phyloP scores from a whole-genome alignment of 2,888 invertebrate genomes.

The Willowsia nigromaculata region DNA sequence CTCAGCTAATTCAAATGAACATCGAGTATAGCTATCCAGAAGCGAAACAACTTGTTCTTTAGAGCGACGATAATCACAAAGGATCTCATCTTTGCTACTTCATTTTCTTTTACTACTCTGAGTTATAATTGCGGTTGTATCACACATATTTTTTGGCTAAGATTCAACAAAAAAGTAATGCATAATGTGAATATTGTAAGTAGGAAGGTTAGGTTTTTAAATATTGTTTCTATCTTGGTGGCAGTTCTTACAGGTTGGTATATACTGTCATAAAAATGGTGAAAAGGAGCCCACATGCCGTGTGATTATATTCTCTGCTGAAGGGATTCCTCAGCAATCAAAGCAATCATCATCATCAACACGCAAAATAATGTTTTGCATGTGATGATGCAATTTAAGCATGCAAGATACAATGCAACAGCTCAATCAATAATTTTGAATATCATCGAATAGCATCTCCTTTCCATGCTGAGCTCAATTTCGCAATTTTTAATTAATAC shows the following conservation, averaged over 20 bases:
- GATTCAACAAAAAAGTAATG: not conserved
- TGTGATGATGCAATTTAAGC: too few relatives aligned
- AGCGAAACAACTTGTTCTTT: constrained; percentile 21
- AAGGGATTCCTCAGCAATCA: not conserved
- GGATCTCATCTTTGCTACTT: too few relatives aligned
- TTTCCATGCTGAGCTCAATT: too few relatives aligned
- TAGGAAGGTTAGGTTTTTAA: too few relatives aligned
- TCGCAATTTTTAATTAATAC: constrained; percentile 57
- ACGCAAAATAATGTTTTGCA: not conserved
- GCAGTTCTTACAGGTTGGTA: too few relatives aligned
- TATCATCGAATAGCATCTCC: not conserved
- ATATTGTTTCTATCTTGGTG: too few relatives aligned
- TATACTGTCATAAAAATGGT: too few relatives aligned
- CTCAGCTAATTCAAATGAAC: not conserved
- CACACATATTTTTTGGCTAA: not conserved
- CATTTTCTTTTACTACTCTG: not conserved
- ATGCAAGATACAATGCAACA: not conserved
- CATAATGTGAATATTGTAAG: not conserved
- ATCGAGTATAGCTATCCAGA: not conserved
- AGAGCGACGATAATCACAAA: too few relatives aligned
- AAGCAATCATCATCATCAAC: not conserved
- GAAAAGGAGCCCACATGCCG: constrained; percentile 20
- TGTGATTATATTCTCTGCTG: not conserved
- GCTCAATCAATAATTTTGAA: not conserved
- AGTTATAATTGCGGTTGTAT: not conserved